Evolutionary conservation across 2,113 vertebrate species (phyloP).

Genomic region (Oxyruncus cristatus): DNA sequence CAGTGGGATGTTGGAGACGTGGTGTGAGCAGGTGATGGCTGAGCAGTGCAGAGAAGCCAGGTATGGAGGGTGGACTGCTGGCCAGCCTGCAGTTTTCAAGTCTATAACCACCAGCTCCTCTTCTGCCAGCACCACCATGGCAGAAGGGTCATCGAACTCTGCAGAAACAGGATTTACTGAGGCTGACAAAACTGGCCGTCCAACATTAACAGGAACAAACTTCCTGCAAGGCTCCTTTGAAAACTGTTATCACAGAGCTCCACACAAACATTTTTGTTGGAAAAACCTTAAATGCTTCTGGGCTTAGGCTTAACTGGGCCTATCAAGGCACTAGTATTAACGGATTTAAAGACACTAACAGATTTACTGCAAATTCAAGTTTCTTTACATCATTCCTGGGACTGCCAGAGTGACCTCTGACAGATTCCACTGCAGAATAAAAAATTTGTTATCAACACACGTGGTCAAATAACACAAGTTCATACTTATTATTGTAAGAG

Average conservation of each 20-base stretch:
- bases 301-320: neutral
- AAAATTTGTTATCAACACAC: neutral
- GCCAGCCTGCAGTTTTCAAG: slow-evolving; percentile 88
- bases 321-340: neutral
- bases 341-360: neutral
- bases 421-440: neutral
- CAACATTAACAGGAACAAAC: neutral
- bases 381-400: neutral
- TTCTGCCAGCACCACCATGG: slow-evolving; percentile 93
- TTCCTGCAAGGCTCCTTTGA: neutral
- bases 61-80: slow-evolving; percentile 90
- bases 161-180: neutral
- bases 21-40: slow-evolving; percentile 96
- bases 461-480: neutral
- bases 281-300: neutral
- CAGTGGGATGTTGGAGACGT: slow-evolving; percentile 91
- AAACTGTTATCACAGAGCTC: neutral
- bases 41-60: slow-evolving; percentile 96
- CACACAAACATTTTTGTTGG: neutral
- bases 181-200: neutral
- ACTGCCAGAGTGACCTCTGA: neutral
- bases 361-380: neutral
- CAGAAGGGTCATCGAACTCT: slow-evolving; percentile 86
- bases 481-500: neutral
- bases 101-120: slow-evolving; percentile 96